Evolutionary conservation across 1,140 invertebrate genomes (phyloP).

Genomic region (Atopsyche davidsoni): DNA sequence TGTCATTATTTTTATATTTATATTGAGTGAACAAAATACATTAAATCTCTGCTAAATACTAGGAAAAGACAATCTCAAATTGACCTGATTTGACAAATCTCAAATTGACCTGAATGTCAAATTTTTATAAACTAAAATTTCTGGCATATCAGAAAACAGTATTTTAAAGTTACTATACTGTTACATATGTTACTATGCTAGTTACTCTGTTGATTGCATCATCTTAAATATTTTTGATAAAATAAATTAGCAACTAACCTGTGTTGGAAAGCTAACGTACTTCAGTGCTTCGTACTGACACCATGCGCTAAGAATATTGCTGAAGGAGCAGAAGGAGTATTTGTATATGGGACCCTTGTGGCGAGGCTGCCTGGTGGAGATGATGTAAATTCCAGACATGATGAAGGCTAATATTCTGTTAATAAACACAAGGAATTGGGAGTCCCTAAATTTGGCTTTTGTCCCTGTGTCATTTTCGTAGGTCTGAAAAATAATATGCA

Average conservation of each 20-base stretch:
- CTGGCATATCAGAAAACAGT: too few relatives aligned
- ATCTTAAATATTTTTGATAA: too few relatives aligned
- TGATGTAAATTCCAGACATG: conserved; percentile 59
- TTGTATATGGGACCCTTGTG: conserved; percentile 88
- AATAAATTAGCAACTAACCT: conserved; percentile 56
- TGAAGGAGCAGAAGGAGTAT: conserved; percentile 94
- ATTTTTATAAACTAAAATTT: too few relatives aligned
- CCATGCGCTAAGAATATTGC: conserved; percentile 98
- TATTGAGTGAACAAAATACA: too few relatives aligned
- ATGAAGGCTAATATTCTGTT: conserved; percentile 83
- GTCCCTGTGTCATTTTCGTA: conserved; percentile 59
- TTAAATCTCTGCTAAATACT: too few relatives aligned
- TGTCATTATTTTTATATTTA: too few relatives aligned
- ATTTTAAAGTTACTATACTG: too few relatives aligned
- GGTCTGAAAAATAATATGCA: conserved; percentile 51
- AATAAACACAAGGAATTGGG: conserved; percentile 92
- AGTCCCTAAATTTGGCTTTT: conserved; percentile 76
- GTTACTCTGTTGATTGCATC: too few relatives aligned
- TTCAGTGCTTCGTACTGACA: conserved; percentile 99
- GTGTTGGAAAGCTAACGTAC: conserved; percentile 96
- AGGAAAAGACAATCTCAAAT: too few relatives aligned
- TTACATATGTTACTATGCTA: too few relatives aligned
- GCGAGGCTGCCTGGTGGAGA: conserved; percentile 56
- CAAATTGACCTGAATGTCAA: too few relatives aligned
- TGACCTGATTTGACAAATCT: too few relatives aligned